Evolutionary conservation across 2,797 vertebrate species (phyloP).

Genomic region (Pangasius djambal): DNA sequence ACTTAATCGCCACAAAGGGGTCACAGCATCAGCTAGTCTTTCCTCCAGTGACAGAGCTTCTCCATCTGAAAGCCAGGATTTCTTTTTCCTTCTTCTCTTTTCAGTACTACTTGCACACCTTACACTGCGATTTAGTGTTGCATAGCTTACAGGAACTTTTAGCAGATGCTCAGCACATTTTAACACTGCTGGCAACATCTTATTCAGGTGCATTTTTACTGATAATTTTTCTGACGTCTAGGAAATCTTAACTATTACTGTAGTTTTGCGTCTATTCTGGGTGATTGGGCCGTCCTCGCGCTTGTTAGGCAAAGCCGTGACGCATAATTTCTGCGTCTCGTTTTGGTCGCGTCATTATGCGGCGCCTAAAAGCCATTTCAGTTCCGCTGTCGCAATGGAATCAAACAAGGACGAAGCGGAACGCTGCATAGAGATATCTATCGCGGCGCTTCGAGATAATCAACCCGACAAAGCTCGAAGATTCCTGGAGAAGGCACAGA

Average conservation of each 20-base stretch:
- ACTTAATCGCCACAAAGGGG: slow-evolving; percentile 83
- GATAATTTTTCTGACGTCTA: not conserved
- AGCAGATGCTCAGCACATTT: slow-evolving; percentile 10
- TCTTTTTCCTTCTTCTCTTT: slow-evolving; percentile 53
- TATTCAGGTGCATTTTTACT: slow-evolving; percentile 16
- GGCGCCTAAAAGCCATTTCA: slow-evolving; percentile 73
- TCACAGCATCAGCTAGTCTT: slow-evolving; percentile 76
- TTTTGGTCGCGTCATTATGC: slow-evolving; percentile 62
- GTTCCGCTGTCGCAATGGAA: slow-evolving; percentile 92
- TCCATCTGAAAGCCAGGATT: slow-evolving; percentile 13
- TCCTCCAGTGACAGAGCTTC: slow-evolving; percentile 71
- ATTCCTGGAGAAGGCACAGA: slow-evolving; percentile 93
- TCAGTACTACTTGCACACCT: slow-evolving; percentile 5
- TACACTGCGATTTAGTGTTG: not conserved
- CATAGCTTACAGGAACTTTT: slow-evolving; percentile 48
- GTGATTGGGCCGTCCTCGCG: not conserved
- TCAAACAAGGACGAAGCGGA: slow-evolving; percentile 99
- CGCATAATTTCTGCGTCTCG: slow-evolving; percentile 40
- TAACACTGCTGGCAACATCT: slow-evolving; percentile 13
- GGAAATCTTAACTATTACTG: not conserved
- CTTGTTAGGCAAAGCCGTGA: slow-evolving; percentile 38
- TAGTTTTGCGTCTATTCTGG: too few relatives aligned
- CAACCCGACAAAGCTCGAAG: slow-evolving; percentile 86
- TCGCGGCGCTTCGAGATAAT: slow-evolving; percentile 79
- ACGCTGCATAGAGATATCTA: slow-evolving; percentile 89